phyloP scores from a whole-genome alignment of 2,888 invertebrate species.

The Amiota communis region DNA sequence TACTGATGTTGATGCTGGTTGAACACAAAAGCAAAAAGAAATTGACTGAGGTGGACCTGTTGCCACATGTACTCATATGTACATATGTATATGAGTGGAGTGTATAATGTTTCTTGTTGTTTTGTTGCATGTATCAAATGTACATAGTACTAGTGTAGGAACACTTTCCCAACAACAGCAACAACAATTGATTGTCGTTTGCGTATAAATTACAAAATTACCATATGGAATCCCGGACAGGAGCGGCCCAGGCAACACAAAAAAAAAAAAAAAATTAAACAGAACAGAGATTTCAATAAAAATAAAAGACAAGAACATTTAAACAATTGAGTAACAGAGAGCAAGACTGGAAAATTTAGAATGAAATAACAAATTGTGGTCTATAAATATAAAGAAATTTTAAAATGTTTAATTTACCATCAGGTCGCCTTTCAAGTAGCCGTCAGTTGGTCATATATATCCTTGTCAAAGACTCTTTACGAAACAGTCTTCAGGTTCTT shows the following conservation, averaged over 20 bases:
- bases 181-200: conserved; percentile 25
- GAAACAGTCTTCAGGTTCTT: no score
- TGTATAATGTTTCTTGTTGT: neutral
- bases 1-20: neutral
- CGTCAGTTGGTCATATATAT: no score
- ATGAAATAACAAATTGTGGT: no score
- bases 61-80: neutral
- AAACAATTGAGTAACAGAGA: neutral
- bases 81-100: no score
- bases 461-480: no score
- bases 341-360: no score
- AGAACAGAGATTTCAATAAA: neutral
- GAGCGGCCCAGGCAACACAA: neutral
- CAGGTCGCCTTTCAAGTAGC: no score
- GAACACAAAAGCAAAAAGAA: conserved; percentile 22
- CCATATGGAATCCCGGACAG: conserved; percentile 27
- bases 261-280: neutral
- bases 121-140: neutral
- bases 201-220: conserved; percentile 36
- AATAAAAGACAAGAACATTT: no score
- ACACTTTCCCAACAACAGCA: conserved; percentile 18
- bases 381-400: no score
- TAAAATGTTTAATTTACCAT: no score
- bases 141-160: neutral
- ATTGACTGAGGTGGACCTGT: conserved; percentile 41